Percentiles rank a stretch among this genome's conserved stretches.
These are phyloP conservation scores for Basileuterus tristriatus DNA, from an alignment of 2,797 vertebrate genomes.

Conservation along the genomic window DNA sequence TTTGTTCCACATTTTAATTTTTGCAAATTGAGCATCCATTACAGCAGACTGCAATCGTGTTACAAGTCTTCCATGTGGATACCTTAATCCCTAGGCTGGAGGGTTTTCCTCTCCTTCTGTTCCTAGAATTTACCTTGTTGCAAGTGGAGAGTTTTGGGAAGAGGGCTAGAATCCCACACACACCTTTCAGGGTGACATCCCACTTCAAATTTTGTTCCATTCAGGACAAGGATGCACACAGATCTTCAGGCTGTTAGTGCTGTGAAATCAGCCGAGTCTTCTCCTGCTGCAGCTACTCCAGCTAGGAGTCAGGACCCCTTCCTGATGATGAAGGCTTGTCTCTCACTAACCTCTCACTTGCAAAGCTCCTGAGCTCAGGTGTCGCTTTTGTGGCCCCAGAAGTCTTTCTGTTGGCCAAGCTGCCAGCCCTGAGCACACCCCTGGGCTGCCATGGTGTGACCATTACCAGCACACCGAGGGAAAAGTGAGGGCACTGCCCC, in stretches of 20 bases:
- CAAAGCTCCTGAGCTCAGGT: background rate
- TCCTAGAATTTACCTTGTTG: background rate
- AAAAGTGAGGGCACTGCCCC: fast-evolving
- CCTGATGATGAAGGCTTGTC: background rate
- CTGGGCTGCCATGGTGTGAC: background rate
- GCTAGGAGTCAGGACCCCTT: background rate
- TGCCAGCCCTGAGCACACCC: fast-evolving
- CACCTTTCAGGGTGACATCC: fast-evolving
- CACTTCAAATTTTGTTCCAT: background rate
- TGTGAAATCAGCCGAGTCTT: background rate
- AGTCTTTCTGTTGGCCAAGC: background rate
- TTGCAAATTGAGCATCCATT: background rate
- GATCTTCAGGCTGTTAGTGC: background rate
- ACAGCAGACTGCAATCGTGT: background rate
- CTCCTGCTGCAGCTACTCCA: background rate
- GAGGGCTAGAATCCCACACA: background rate
- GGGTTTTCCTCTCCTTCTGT: background rate
- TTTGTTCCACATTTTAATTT: background rate
- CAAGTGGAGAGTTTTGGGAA: background rate
- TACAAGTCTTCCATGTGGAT: fast-evolving
- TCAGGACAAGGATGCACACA: background rate
- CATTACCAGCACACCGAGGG: background rate
- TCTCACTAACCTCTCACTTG: fast-evolving
- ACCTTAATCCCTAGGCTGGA: background rate
- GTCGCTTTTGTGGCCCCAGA: fast-evolving